These are phyloP conservation scores for Cisticola juncidis DNA, from an alignment of 2,113 vertebrate species.

Conservation along the genomic window DNA sequence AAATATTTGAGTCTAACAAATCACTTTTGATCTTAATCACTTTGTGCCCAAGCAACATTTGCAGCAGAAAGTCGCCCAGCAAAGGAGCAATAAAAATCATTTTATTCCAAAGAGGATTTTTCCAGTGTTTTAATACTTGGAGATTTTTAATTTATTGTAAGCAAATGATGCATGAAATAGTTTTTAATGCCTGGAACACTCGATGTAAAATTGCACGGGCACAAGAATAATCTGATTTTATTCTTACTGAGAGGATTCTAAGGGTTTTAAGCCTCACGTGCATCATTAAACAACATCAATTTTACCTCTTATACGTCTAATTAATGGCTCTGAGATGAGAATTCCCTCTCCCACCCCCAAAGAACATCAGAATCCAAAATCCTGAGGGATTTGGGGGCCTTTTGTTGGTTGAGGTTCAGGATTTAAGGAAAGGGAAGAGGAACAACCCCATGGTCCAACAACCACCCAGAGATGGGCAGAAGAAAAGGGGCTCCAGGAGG, in stretches of 20 bases:
- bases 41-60: neutral
- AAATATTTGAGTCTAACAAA: neutral
- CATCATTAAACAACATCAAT: neutral
- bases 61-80: neutral
- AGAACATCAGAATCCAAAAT: neutral
- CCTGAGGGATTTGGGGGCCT: neutral
- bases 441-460: neutral
- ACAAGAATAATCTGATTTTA: neutral
- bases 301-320: neutral
- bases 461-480: neutral
- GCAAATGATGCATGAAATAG: slow-evolving; percentile 14
- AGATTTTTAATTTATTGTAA: slow-evolving; percentile 36
- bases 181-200: neutral
- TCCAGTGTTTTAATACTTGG: neutral
- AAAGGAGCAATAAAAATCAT: neutral
- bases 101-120: neutral
- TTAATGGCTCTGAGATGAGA: neutral
- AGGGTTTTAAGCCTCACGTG: neutral
- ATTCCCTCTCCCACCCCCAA: neutral
- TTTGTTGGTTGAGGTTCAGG: neutral
- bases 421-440: neutral
- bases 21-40: neutral
- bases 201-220: neutral
- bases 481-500: neutral
- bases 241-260: neutral